Evolutionary conservation across 2,888 invertebrate genomes (phyloP).

Genomic region (Siphonodentalium dalli): DNA sequence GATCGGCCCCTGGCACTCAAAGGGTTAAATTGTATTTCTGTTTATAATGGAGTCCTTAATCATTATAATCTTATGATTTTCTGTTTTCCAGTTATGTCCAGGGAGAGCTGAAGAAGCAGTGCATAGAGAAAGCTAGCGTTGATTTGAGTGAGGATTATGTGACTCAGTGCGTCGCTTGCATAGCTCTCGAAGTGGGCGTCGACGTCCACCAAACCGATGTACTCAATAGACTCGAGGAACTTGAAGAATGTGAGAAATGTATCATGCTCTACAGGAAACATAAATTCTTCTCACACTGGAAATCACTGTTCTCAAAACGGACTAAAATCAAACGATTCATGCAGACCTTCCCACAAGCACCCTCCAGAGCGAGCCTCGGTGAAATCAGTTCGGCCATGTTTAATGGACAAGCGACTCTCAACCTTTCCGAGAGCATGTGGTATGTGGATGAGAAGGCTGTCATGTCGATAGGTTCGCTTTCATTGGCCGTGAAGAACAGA

Average conservation of each 20-base stretch:
- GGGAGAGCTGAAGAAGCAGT: conserved; percentile 35
- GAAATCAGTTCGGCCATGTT: conserved; percentile 31
- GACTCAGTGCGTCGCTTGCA: conserved; percentile 26
- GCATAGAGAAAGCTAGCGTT: conserved; percentile 32
- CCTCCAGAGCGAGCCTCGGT: conserved; percentile 29
- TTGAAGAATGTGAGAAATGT: conserved; percentile 41
- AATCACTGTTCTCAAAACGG: conserved; percentile 35
- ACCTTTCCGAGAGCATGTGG: conserved; percentile 27
- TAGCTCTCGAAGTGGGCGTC: conserved; percentile 27
- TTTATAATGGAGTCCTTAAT: too few species aligned
- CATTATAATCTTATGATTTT: neutral
- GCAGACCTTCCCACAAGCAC: conserved; percentile 56
- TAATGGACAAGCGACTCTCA: conserved; percentile 28
- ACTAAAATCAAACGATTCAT: conserved; percentile 51
- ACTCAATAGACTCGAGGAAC: conserved; percentile 39
- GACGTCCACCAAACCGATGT: conserved; percentile 55
- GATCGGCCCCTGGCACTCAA: too few species aligned
- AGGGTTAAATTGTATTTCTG: too few species aligned
- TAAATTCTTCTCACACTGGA: conserved; percentile 42
- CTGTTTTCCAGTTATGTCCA: conserved; percentile 39
- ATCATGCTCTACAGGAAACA: conserved; percentile 37
- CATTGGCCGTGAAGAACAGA: conserved; percentile 32
- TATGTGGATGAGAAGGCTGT: conserved; percentile 36
- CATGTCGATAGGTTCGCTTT: conserved; percentile 41
- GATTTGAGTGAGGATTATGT: conserved; percentile 25